Conservation (phyloP, 2,797 vertebrate genomes). For the Gallinago nigripennis region DNA sequence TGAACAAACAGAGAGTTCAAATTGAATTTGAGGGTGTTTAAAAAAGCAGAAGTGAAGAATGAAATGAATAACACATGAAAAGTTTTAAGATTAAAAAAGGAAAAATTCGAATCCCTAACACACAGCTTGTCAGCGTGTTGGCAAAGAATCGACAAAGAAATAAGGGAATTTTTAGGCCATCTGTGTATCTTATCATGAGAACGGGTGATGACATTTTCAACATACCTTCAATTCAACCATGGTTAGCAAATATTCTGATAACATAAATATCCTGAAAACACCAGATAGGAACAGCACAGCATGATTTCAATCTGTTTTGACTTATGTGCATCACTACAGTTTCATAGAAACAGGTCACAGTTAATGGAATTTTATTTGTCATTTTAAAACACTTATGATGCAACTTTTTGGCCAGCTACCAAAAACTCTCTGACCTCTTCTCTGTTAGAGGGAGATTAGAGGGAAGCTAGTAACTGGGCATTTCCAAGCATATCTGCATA, state of each 20-base stretch:
- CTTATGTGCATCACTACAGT: not conserved
- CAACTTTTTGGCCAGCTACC: not conserved
- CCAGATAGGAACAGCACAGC: not conserved
- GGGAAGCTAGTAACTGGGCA: not conserved
- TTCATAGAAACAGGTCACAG: not conserved
- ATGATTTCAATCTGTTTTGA: not conserved
- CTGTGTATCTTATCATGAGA: not conserved
- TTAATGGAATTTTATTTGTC: slow-evolving; percentile 1
- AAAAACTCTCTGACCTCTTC: not conserved
- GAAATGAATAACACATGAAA: not conserved
- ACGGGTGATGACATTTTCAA: not conserved
- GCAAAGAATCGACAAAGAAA: not conserved
- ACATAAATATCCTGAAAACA: not conserved
- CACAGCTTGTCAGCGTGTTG: not conserved
- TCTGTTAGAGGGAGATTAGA: not conserved
- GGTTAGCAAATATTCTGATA: not conserved
- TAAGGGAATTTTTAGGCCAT: not conserved
- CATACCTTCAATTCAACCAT: not conserved
- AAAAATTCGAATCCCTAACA: not conserved
- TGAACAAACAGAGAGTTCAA: not conserved
- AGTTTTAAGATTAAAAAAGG: not conserved
- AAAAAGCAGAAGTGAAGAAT: not conserved
- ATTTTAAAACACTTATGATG: not conserved
- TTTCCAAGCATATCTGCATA: not conserved
- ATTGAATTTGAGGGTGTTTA: not conserved